Evolutionary conservation across 2,888 invertebrate genomes (phyloP), one percentile per base, ranked within the genome.

Genomic region (Yponomeuta plumbellus): DNA sequence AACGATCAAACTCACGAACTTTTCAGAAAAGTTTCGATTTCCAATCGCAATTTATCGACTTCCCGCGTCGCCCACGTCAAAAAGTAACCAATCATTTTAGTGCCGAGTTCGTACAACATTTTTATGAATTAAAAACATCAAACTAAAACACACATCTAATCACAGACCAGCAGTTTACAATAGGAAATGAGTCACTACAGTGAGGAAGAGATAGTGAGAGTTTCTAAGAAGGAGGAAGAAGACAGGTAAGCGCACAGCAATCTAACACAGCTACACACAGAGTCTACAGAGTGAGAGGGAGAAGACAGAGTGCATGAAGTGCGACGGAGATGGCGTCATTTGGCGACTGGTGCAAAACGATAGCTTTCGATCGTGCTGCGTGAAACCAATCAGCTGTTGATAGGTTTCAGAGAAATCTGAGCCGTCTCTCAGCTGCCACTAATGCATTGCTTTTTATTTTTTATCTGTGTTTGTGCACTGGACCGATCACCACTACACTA

Each of bases 301-400:
- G 11, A 22, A 59, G 8, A 59, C 13, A 20, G 22, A 21, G 59
- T 11, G 59, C 11, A 8, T 20, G 22, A 52, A 62, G 64, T 61
- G 67, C 61, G 61, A 65, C 13, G 65, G 58, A 66, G 67, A 65
- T 20, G 52, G n/a, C 34, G 56, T 22, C 44, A 58, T 6, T 52
- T 17, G 44, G 65, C 39, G 61, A 23, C 59, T 59, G 59, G 22
- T 59, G 59, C 21, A 21, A 52, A 52, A 52, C 44, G 44, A 17
- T 52, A 17, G 44, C 21, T 59, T 20, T 22, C 40, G 44, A 52
- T 67, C 68, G 67, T 66, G 65, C 64, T 52, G 59, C 59, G 23
- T 11, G 59, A n/a, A n/a, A n/a, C n/a, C n/a, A n/a, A n/a, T n/a
- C n/a, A n/a, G n/a, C n/a, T n/a, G n/a, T n/a, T n/a, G n/a, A n/a